phyloP scores from a whole-genome alignment of 2,113 vertebrate species.

The Ciconia boyciana region DNA sequence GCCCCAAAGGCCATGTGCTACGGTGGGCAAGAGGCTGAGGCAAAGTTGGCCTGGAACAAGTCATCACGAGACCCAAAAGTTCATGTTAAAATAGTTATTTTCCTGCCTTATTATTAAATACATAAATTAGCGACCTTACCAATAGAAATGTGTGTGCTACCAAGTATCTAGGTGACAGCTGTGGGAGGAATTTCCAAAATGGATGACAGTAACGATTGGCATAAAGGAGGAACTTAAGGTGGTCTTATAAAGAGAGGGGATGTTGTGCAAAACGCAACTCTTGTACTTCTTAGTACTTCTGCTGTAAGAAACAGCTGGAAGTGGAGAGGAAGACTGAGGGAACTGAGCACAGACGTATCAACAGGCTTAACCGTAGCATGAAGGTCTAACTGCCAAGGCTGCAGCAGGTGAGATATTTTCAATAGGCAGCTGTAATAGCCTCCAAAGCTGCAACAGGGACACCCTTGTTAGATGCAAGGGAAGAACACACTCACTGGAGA shows the following conservation, averaged over 20 bases:
- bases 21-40: fast-evolving
- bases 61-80: not conserved
- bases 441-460: not conserved
- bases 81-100: not conserved
- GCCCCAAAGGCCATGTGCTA: fast-evolving
- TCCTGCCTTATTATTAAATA: not conserved
- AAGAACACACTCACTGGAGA: not conserved
- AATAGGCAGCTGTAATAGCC: not conserved
- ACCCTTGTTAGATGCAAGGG: no score
- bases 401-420: not conserved
- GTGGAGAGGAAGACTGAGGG: not conserved
- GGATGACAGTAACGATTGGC: not conserved
- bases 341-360: not conserved
- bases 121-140: not conserved
- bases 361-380: fast-evolving
- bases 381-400: not conserved
- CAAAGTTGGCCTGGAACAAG: not conserved
- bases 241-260: not conserved
- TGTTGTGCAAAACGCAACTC: not conserved
- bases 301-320: not conserved
- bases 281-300: not conserved
- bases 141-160: not conserved
- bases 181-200: not conserved
- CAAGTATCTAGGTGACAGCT: not conserved
- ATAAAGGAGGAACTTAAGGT: not conserved